phyloP scores from a whole-genome alignment of 2,113 vertebrate species.

The Butorides virescens region DNA sequence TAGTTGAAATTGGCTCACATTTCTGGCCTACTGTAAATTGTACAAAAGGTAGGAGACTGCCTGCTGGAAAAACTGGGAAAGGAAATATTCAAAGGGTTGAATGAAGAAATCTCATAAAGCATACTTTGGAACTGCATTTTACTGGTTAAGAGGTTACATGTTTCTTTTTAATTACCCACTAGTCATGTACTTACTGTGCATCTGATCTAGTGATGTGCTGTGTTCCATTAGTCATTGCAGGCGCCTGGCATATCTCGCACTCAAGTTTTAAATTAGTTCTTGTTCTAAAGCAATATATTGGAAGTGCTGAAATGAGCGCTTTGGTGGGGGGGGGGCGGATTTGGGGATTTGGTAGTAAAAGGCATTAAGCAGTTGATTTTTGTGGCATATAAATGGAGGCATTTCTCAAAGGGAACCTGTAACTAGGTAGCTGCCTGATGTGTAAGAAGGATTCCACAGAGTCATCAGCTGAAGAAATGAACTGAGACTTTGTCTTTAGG shows the following conservation, averaged over 20 bases:
- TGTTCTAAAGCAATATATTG: not conserved
- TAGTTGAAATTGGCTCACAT: not conserved
- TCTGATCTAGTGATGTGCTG: not conserved
- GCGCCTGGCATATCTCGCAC: not conserved
- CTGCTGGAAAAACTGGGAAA: not conserved
- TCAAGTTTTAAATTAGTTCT: not conserved
- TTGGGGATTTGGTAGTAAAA: not conserved
- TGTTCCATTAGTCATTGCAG: not conserved
- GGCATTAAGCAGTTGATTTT: not conserved
- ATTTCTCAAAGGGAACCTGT: not conserved
- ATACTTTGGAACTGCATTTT: not conserved
- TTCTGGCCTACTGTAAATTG: not conserved
- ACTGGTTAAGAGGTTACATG: not conserved
- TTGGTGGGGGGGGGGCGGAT: rapidly evolving
- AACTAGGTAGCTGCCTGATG: not conserved
- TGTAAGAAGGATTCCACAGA: not conserved
- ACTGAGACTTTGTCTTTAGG: not conserved
- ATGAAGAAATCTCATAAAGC: not conserved
- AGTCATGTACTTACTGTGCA: not conserved
- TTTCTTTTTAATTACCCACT: not conserved
- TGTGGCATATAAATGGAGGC: not conserved
- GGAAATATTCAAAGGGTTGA: not conserved
- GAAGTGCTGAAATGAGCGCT: not conserved
- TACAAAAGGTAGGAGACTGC: not conserved
- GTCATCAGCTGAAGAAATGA: not conserved